Conservation (phyloP, 2,113 vertebrate species). For the Zosterops pallidus region DNA sequence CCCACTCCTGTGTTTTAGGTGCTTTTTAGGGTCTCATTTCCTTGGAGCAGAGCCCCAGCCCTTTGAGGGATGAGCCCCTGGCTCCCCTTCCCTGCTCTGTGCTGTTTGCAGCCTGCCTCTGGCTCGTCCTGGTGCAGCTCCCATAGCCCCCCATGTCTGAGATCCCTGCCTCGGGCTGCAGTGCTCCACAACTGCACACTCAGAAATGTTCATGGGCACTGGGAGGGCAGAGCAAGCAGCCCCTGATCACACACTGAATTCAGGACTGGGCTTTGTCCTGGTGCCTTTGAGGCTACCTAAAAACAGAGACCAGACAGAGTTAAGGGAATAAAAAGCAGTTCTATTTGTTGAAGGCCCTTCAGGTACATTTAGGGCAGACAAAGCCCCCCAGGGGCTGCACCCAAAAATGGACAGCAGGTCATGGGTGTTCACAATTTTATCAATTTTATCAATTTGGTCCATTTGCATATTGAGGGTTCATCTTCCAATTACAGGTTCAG, state of each 20-base stretch:
- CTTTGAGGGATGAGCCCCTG: neutral
- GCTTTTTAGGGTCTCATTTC: neutral
- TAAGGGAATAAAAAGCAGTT: neutral
- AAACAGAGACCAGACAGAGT: neutral
- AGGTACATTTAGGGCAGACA: neutral
- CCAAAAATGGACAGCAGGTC: neutral
- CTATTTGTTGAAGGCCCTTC: neutral
- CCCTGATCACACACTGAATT: neutral
- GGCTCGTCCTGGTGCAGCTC: neutral
- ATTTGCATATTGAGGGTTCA: neutral
- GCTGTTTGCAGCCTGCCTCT: neutral
- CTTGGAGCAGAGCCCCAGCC: neutral
- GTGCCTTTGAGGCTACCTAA: neutral
- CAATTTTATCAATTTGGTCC: neutral
- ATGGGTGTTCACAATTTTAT: neutral
- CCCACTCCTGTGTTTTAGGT: neutral
- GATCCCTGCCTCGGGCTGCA: neutral
- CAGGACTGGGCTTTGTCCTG: neutral
- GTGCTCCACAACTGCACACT: neutral
- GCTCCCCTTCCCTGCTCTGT: neutral
- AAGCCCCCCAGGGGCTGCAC: neutral
- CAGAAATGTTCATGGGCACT: neutral
- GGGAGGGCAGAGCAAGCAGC: neutral
- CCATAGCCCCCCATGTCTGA: neutral
- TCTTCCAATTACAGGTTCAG: neutral